Evolutionary conservation across 2,113 vertebrate genomes (phyloP).

Genomic region (Paramisgurnus dabryanus): DNA sequence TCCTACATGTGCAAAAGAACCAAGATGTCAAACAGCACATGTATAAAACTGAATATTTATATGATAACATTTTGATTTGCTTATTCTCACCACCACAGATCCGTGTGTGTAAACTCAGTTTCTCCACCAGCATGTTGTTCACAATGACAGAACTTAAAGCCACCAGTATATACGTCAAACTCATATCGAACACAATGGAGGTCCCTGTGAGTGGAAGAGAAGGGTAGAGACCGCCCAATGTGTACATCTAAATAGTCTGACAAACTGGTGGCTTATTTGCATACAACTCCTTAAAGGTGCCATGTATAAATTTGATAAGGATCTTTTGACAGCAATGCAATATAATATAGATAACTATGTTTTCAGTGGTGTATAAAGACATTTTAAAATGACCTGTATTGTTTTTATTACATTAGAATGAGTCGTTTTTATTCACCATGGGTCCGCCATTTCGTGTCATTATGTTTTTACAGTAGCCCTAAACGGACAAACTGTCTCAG

Average conservation of each 20-base stretch:
- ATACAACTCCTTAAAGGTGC: no score
- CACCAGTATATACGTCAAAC: constrained; percentile 93
- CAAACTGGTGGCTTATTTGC: no score
- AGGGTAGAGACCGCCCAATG: neutral
- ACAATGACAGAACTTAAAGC: constrained; percentile 89
- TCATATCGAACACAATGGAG: constrained; percentile 95
- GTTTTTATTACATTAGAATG: no score
- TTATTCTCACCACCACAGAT: constrained; percentile 85
- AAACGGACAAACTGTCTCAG: no score
- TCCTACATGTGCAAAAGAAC: constrained; percentile 67
- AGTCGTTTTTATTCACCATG: no score
- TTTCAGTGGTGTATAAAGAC: no score
- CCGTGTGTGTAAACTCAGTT: constrained; percentile 87
- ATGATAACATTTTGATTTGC: neutral
- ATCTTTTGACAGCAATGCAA: no score
- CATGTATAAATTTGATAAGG: no score
- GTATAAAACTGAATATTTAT: neutral
- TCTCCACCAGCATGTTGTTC: constrained; percentile 91
- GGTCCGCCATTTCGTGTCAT: no score
- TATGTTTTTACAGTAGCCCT: no score
- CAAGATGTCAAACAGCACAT: constrained; percentile 3
- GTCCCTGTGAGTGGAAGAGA: constrained; percentile 73
- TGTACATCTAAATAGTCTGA: neutral
- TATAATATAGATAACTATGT: no score
- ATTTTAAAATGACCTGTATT: no score